phyloP scores from a whole-genome alignment of 1,140 invertebrate genomes.

The Leptopilina clavipes region DNA sequence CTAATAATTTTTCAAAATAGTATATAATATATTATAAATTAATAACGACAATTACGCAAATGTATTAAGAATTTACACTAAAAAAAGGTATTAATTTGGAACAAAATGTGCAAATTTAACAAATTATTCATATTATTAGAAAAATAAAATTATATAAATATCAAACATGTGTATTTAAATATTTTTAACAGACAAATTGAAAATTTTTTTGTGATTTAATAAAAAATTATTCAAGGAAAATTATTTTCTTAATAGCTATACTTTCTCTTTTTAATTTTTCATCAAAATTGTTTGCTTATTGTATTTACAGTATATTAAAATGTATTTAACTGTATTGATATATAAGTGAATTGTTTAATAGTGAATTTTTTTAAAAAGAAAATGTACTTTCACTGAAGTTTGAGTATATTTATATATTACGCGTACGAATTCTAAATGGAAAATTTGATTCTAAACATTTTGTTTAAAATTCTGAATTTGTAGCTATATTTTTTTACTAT shows the following conservation, averaged over 20 bases:
- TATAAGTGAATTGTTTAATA: background rate
- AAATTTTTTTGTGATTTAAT: too few relatives aligned
- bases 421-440: background rate
- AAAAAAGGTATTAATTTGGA: constrained; percentile 15
- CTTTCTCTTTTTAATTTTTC: background rate
- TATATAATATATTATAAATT: background rate
- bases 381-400: background rate
- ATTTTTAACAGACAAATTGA: too few relatives aligned
- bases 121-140: background rate
- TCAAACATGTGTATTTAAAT: too few relatives aligned
- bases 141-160: background rate
- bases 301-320: background rate
- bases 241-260: too few relatives aligned
- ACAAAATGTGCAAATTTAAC: background rate
- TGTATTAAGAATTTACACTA: constrained; percentile 2
- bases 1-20: background rate
- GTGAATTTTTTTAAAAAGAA: background rate
- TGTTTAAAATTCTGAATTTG: background rate
- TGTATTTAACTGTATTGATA: background rate
- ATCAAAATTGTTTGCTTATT: constrained; percentile 5
- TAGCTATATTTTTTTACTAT: background rate
- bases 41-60: background rate
- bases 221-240: too few relatives aligned
- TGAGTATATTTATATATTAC: background rate
- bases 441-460: background rate